Base-by-base conservation (phyloP, 1,140 invertebrate species). In the Drosophila sucinea region DNA sequence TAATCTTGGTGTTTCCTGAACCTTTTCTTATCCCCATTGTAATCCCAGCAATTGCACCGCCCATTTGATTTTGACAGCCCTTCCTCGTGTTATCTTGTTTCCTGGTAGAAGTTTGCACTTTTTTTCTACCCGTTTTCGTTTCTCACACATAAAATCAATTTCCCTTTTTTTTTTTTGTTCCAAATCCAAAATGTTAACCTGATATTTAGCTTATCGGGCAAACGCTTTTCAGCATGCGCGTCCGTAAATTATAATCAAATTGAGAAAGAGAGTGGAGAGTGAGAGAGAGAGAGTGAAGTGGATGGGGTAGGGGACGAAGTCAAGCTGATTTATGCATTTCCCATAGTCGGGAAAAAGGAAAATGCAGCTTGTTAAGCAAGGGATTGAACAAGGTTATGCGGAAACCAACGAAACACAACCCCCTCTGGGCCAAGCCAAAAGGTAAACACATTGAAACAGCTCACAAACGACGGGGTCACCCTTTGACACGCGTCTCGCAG, bases 231-330 rank as follows among this genome's bases (percentile, higher is more conserved):
- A 30, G n/a, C 40, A 56, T 77, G 73, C 44, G 71, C 79, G 32
- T 47, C 44, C 84, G 71, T 89, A 89, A 89, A 89, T 89, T 89
- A 73, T 77, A 90, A 90, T 89, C 80, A 89, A 85, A 84, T 89
- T 76, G 84, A 71, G 63, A 76, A 79, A 57, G 62, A 17, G 65
- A 54, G 25, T 4, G 8, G 1, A 40, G 38, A 47, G 17, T 2
- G n/a, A 51, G 23, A 10, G 44, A 51, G 27, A 10, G 23, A 27
- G 44, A 51, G 6, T 3, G 7, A 27, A 23, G 6, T 77, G 67
- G 60, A 73, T 70, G 58, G 64, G 30, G 68, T 25, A 25, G 23
- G 11, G 23, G 0, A 3, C 17, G 30, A 58, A 85, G 79, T 72
- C 79, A 80, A 89, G 63, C 70, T 79, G 78, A 89, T 84, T 89